Conservation (phyloP, 2,113 vertebrate species). For the Notarius quadriscutis region DNA sequence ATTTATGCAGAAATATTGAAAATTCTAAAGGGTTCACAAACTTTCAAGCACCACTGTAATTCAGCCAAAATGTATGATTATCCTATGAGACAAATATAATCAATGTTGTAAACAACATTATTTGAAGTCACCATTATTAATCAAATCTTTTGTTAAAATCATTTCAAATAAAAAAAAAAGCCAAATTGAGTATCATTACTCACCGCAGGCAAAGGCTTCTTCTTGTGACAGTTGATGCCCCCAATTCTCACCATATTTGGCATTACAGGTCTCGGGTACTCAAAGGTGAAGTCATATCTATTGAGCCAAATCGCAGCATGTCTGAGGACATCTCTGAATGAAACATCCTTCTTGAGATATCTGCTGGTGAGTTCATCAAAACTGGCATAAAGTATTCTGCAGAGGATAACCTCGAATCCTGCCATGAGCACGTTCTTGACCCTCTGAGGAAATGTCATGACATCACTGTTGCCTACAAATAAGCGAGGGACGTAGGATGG, state of each 20-base stretch:
- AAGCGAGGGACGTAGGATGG: constrained; percentile 73
- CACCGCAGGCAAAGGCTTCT: constrained; percentile 70
- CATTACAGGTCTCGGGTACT: constrained; percentile 82
- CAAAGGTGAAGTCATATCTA: constrained; percentile 80
- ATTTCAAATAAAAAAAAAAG: background rate
- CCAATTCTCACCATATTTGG: constrained; percentile 82
- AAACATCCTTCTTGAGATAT: constrained; percentile 68
- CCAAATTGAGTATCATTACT: constrained; percentile 41
- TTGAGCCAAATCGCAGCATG: constrained; percentile 78
- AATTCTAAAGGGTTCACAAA: too few relatives aligned
- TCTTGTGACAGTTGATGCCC: constrained; percentile 74
- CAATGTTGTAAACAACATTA: background rate
- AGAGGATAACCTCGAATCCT: constrained; percentile 7
- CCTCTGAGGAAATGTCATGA: constrained; percentile 78
- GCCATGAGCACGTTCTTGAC: constrained; percentile 72
- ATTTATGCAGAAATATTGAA: too few relatives aligned
- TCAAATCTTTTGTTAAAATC: background rate
- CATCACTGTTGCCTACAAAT: constrained; percentile 58
- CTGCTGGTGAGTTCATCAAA: constrained; percentile 67
- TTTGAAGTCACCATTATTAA: background rate
- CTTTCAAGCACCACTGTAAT: too few relatives aligned
- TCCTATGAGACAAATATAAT: background rate
- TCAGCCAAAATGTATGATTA: too few relatives aligned
- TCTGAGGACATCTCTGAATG: constrained; percentile 69
- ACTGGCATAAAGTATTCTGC: constrained; percentile 22